A percentile compares a stretch with the other conserved stretches of the same genome.
These are phyloP conservation scores for Epizoanthus stellaris DNA, from an alignment of 92 coral and sea anemone species.

Conservation along the genomic window DNA sequence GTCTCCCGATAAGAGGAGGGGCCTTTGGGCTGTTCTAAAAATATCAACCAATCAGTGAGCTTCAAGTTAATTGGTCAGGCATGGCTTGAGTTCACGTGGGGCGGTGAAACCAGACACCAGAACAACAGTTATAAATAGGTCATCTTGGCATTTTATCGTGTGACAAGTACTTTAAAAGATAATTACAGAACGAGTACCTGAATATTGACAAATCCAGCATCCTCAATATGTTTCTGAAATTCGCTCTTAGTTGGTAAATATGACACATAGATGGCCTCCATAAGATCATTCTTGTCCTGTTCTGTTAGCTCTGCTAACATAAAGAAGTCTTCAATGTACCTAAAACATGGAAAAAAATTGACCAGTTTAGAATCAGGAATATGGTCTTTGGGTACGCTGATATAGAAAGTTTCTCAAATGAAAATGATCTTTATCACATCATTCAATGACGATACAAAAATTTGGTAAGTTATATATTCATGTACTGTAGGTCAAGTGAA, in stretches of 20 bases:
- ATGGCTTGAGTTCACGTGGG: neutral
- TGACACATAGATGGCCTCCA: slow-evolving; percentile 62
- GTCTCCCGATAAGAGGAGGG: too few species aligned
- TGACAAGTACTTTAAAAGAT: neutral
- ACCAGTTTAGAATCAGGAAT: neutral
- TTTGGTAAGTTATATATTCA: too few species aligned
- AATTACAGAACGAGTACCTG: slow-evolving; percentile 50
- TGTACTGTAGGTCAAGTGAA: too few species aligned
- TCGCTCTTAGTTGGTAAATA: slow-evolving; percentile 67
- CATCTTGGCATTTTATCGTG: too few species aligned
- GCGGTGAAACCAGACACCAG: too few species aligned
- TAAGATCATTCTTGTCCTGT: slow-evolving; percentile 37
- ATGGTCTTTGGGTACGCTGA: neutral
- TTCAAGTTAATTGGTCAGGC: neutral
- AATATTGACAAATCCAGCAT: slow-evolving; percentile 75
- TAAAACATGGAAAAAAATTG: neutral
- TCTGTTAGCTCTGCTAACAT: slow-evolving; percentile 56
- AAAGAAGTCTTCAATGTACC: slow-evolving; percentile 78
- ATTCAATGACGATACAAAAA: too few species aligned
- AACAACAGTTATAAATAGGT: too few species aligned
- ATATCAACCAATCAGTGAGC: too few species aligned
- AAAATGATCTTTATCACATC: too few species aligned
- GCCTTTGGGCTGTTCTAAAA: too few species aligned
- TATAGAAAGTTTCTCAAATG: too few species aligned
- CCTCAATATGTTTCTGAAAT: slow-evolving; percentile 58